Base-by-base conservation (phyloP, 92 coral and sea anemone species). In the Paramuricea clavata region DNA sequence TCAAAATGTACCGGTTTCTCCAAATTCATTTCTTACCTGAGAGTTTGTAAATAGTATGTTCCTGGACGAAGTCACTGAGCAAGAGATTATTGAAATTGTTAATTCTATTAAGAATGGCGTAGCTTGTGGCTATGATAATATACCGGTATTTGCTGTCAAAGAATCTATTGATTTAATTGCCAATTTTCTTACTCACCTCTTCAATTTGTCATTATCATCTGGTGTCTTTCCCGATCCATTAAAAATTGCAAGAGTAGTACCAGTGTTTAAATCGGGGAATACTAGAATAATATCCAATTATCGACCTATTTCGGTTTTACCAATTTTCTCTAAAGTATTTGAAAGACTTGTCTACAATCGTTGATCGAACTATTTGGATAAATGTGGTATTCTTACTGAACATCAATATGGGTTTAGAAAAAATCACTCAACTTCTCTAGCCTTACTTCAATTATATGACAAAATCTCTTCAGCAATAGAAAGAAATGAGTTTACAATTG, bases 351-450 rank as follows among this genome's bases (percentile, higher is more conserved):
- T 87, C 30, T 80, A 72, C 70, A 81, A 47, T 22, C 86, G 81
- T 21, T 56, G 81, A 21, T 49, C 33, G 50, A 39, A 39, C n/a
- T 87, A 26, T 87, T 52, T 87, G 17, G 74, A 67, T 26, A 87
- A 69, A 70, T 70, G 68, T 81, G 68, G 78, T 70, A 80, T 81
- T 80, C 82, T 69, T 31, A 21, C 49, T 28, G 43, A 69, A 17
- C 69, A 87, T 81, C 90, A 87, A 71, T 88, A 88, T 42, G 88
- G 91, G n/a, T 88, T 88, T 54, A 26, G 91, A 31, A 88, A 88
- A 76, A 56, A 87, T 36, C 87, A 81, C 57, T 87, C 87, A 15
- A 87, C 91, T 60, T 35, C 88, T 42, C 67, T 36, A 70, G 88
- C 88, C 16, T 67, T 88, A n/a, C 42, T 83, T 47, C 91, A 74